phyloP scores from a whole-genome alignment of 1,140 invertebrate genomes.

The Ostrea denselamellosa region DNA sequence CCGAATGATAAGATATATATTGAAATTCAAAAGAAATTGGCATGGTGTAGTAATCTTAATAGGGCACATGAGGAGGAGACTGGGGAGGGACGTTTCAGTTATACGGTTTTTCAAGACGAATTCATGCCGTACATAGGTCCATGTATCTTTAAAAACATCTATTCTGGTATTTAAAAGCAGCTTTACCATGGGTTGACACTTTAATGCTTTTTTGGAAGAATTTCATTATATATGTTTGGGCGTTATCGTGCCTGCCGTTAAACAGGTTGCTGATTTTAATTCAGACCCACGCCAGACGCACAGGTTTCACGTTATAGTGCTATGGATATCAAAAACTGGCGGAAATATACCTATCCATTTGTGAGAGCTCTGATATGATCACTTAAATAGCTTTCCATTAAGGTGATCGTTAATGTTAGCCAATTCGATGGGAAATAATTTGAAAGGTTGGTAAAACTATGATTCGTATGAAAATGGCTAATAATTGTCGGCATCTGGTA shows the following conservation, averaged over 20 bases:
- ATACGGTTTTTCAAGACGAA: background rate
- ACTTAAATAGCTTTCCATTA: background rate
- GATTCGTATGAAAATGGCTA: background rate
- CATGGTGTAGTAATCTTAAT: too few relatives aligned
- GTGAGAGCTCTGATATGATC: background rate
- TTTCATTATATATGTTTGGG: slow-evolving; percentile 15
- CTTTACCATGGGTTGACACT: slow-evolving; percentile 23
- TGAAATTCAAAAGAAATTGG: too few relatives aligned
- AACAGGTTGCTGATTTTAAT: background rate
- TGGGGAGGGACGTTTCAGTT: background rate
- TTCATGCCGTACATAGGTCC: background rate
- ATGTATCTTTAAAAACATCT: slow-evolving; percentile 1
- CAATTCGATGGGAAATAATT: background rate
- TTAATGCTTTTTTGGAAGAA: slow-evolving; percentile 33
- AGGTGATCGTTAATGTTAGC: background rate
- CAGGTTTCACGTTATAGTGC: background rate
- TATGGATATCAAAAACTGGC: background rate
- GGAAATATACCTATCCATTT: background rate
- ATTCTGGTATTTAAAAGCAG: slow-evolving; percentile 20
- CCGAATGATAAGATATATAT: too few relatives aligned
- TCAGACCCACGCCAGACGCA: slow-evolving; percentile 15
- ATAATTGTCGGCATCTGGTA: too few relatives aligned
- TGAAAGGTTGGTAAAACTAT: slow-evolving; percentile 6
- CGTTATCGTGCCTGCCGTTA: background rate
- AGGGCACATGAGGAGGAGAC: background rate